A percentile compares a stretch with the other conserved stretches of the same genome.
Evolutionary conservation across 2,113 vertebrate species (phyloP).

Genomic region (Oceanodroma tethys): DNA sequence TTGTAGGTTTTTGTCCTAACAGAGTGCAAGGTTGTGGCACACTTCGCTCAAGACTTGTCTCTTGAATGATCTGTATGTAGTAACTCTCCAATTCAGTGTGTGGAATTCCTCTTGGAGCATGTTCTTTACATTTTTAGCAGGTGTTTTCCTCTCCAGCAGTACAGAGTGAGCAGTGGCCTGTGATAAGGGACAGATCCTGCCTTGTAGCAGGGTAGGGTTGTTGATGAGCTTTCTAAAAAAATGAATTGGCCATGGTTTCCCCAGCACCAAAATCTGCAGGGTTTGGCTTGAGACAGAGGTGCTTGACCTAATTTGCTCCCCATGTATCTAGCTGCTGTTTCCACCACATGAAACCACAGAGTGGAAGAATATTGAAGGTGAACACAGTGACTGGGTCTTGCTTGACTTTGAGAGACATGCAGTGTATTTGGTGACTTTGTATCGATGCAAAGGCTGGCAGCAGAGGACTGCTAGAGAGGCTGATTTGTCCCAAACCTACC

Average conservation of each 20-base stretch:
- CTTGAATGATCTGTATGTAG: not conserved
- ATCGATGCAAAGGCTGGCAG: not conserved
- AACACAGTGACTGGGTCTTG: not conserved
- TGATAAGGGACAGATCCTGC: not conserved
- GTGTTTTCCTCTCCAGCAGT: not conserved
- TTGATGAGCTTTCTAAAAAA: not conserved
- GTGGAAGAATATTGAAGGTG: not conserved
- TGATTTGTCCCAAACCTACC: not conserved
- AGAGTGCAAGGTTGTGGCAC: not conserved
- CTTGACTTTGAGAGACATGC: not conserved
- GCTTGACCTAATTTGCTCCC: not conserved
- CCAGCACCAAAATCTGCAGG: not conserved
- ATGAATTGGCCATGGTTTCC: not conserved
- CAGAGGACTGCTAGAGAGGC: not conserved
- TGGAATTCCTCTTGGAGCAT: not conserved
- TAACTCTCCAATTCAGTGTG: not conserved
- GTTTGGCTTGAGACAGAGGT: not conserved
- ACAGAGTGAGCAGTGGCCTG: not conserved
- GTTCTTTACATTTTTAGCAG: not conserved
- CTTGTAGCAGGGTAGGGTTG: not conserved
- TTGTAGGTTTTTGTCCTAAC: not conserved
- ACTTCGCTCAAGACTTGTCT: not conserved
- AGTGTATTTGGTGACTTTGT: not conserved
- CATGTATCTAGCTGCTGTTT: not conserved
- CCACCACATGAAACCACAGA: not conserved